Conservation (phyloP, 2,888 invertebrate genomes). For the Pyralis farinalis region DNA sequence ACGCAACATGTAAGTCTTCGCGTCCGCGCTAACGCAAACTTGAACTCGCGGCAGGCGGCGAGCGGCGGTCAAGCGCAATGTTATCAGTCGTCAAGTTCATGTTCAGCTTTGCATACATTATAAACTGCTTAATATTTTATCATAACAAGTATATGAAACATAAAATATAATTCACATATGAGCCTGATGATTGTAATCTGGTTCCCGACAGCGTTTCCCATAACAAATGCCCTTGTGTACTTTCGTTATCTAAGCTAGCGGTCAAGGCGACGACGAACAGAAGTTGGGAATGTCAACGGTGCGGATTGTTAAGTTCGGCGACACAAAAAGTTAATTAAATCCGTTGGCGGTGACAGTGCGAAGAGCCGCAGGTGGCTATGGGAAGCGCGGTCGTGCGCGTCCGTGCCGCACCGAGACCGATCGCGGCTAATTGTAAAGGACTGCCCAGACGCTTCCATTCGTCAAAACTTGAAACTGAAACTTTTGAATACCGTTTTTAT, state of each 20-base stretch:
- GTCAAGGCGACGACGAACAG: constrained; percentile 24
- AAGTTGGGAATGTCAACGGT: constrained; percentile 42
- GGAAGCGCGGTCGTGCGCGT: constrained; percentile 78
- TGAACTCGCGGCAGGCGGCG: constrained; percentile 50
- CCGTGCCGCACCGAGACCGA: constrained; percentile 67
- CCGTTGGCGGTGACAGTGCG: constrained; percentile 36
- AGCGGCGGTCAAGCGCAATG: constrained; percentile 60
- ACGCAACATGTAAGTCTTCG: constrained; percentile 40
- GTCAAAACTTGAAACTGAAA: background rate
- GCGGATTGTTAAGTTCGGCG: constrained; percentile 47
- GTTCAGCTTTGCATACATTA: constrained; percentile 7
- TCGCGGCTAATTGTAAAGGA: constrained; percentile 70
- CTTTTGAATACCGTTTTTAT: no score
- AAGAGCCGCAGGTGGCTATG: constrained; percentile 65
- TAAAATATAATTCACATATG: background rate
- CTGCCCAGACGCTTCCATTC: constrained; percentile 24
- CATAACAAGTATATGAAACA: background rate
- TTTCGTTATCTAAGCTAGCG: constrained; percentile 30
- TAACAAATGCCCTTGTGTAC: constrained; percentile 21
- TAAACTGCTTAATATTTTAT: background rate
- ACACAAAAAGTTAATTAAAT: constrained; percentile 76
- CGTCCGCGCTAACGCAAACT: constrained; percentile 48
- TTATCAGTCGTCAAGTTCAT: constrained; percentile 19
- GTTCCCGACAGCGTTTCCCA: constrained; percentile 24
- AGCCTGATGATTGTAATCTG: background rate